Evolutionary conservation across 2,797 vertebrate species (phyloP).

Genomic region (Centropyge bicolor): DNA sequence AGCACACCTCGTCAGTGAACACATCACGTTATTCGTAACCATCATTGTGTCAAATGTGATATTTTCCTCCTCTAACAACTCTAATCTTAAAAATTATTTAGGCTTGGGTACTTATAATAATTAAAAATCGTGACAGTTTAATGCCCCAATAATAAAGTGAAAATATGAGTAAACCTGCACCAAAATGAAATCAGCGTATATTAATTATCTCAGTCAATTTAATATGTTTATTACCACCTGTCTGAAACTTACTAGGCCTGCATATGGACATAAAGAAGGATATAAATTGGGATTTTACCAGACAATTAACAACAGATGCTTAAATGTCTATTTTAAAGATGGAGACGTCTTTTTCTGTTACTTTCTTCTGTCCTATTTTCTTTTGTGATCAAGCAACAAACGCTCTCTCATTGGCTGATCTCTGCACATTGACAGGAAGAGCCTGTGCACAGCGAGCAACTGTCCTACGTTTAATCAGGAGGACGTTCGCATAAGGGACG

Average conservation of each 20-base stretch:
- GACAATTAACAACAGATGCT: neutral
- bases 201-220: constrained; percentile 1
- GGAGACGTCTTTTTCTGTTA: no score
- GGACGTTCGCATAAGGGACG: constrained; percentile 22
- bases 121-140: neutral
- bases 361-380: neutral
- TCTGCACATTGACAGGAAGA: neutral
- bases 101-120: neutral
- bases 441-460: constrained; percentile 27
- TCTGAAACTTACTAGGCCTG: neutral
- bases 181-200: neutral
- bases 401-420: neutral
- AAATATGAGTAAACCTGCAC: no score
- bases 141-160: neutral
- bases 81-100: fast-evolving
- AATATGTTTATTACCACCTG: neutral
- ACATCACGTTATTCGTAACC: neutral
- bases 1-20: neutral
- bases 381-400: constrained; percentile 2
- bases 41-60: neutral
- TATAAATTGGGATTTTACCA: neutral
- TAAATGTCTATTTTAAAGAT: neutral
- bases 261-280: neutral
- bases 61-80: neutral
- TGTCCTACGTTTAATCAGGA: constrained; percentile 41